Conservation (phyloP, 2,888 invertebrate genomes). For the Agrotis puta region DNA sequence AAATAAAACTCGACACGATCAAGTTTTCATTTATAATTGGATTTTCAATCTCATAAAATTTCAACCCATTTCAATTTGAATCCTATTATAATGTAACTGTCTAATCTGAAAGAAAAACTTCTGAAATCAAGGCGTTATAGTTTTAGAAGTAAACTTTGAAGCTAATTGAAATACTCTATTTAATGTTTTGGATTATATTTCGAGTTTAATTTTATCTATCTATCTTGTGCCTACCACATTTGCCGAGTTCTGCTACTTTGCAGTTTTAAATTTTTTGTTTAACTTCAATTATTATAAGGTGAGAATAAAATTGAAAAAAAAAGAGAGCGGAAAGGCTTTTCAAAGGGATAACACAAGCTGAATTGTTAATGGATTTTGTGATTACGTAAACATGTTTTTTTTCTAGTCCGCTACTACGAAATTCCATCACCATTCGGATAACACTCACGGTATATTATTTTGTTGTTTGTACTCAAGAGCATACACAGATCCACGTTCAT, state of each 20-base stretch:
- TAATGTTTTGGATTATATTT: constrained; percentile 16
- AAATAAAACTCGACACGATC: not conserved
- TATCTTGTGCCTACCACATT: too few species aligned
- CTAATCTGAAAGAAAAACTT: constrained; percentile 27
- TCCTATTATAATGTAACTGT: constrained; percentile 10
- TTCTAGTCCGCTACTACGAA: not conserved
- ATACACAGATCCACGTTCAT: not conserved
- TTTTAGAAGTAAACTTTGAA: constrained; percentile 39
- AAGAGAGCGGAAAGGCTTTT: too few species aligned
- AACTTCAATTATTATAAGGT: too few species aligned
- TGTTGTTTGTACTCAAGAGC: not conserved
- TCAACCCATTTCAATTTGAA: constrained; percentile 33
- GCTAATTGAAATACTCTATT: constrained; percentile 31
- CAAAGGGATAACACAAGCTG: too few species aligned
- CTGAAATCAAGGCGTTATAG: constrained; percentile 18
- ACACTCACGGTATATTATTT: not conserved
- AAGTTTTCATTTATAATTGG: constrained; percentile 40
- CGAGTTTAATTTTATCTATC: constrained; percentile 24
- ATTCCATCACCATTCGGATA: not conserved
- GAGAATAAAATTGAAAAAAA: too few species aligned
- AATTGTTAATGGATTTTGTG: too few species aligned
- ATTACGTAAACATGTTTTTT: not conserved
- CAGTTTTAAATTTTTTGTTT: too few species aligned
- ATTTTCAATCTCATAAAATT: constrained; percentile 39
- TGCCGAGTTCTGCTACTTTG: too few species aligned